Evolutionary conservation across 2,888 invertebrate genomes (phyloP), one percentile per base, ranked within the genome.

Genomic region (Lysandra coridon): DNA sequence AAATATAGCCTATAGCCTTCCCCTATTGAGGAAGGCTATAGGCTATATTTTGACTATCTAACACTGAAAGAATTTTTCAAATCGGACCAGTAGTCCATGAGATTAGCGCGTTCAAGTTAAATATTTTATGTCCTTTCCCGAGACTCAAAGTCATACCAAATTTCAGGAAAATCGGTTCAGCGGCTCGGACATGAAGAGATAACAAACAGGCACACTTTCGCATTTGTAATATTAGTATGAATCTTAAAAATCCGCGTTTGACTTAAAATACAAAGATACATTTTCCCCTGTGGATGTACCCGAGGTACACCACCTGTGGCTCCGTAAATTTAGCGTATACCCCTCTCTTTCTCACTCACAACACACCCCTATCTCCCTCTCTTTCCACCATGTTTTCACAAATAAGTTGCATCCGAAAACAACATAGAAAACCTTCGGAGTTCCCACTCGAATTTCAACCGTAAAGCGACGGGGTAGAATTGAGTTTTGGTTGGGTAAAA

Each of bases 341-440:
- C 85, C 82, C 75, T 90, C 91, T 83, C 86, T 80, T 80, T 93
- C 85, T 5, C 85, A 83, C 91, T 69, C 83, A 82, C 78, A 62
- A 74, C 79, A 81, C 81, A 83, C 82, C 80, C 78, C 80, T 86
- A 84, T 81, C 82, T 60, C 87, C 80, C 60, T 91, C 92, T 88
- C 90, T 77, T 82, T 93, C 86, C 79, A 84, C 88, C 91, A 86
- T 92, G 93, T 93, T 94, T 92, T 93, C 93, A 92, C 94, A 93
- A 94, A 94, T 94, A 94, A 93, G 91, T 92, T 93, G 90, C 91
- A 92, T 92, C 92, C 92, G 91, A 93, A 94, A 94, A 93, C 94
- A 93, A 93, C 91, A 92, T 91, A 92, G 91, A 93, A 92, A 92
- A 92, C 89, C 86, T 86, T 84, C 83, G 81, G 82, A 84, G 81